A percentile compares a stretch with the other conserved stretches of the same genome.
Evolutionary conservation across 2,888 invertebrate genomes (phyloP).

Genomic region (Incurvaria masculella): DNA sequence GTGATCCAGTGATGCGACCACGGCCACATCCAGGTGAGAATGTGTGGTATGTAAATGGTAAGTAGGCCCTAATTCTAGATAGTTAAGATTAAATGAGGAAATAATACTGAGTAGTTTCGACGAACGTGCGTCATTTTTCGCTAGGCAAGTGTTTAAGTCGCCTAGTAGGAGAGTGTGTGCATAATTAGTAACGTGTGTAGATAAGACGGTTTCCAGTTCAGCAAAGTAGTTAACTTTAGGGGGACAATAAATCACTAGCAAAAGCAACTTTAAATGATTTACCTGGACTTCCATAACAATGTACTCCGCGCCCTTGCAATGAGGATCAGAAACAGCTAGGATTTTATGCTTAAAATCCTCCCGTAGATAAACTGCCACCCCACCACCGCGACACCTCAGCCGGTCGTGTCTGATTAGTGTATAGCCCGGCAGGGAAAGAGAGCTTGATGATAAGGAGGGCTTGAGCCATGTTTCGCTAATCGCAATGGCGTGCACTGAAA

Average conservation of each 20-base stretch:
- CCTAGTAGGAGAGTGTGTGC: not conserved
- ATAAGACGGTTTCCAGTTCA: conserved; percentile 6
- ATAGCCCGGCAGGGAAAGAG: conserved; percentile 3
- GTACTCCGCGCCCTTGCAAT: conserved; percentile 3
- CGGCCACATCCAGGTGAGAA: not conserved
- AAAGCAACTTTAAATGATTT: conserved; percentile 6
- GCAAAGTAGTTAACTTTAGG: conserved; percentile 8
- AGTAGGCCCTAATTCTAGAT: not conserved
- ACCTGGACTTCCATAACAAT: conserved; percentile 6
- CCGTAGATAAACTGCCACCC: conserved; percentile 8
- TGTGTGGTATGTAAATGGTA: not conserved
- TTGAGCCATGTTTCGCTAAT: conserved; percentile 10
- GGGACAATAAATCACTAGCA: conserved; percentile 9
- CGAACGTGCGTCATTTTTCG: not conserved
- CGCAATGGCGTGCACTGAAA: conserved; percentile 3
- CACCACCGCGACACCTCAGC: conserved; percentile 2
- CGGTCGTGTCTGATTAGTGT: conserved; percentile 4
- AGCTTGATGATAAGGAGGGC: conserved; percentile 2
- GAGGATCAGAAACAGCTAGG: not conserved
- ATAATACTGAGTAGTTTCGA: not conserved
- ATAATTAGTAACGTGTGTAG: not conserved
- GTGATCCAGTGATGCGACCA: not conserved
- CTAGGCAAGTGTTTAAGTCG: not conserved
- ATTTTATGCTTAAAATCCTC: conserved; percentile 4
- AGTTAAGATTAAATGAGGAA: not conserved